These are phyloP conservation scores for Artemia sp. DNA, from an alignment of 2,888 invertebrate species.

Conservation along the genomic window DNA sequence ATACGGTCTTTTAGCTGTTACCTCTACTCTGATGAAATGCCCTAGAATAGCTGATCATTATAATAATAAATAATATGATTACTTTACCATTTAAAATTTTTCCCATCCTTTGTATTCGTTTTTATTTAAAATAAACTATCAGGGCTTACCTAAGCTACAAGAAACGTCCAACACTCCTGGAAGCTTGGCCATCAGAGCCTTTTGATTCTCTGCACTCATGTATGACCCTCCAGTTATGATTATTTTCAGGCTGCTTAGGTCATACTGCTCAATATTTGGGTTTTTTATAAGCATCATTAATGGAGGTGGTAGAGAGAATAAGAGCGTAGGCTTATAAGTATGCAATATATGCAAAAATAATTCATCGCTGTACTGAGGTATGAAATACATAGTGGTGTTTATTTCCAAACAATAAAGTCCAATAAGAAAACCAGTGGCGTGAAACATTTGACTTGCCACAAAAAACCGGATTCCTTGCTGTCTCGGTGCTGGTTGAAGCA, in stretches of 20 bases:
- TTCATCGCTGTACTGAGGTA: neutral
- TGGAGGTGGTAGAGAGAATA: neutral
- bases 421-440: neutral
- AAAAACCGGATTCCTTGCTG: neutral
- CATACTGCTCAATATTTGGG: neutral
- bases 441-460: neutral
- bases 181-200: neutral
- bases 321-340: neutral
- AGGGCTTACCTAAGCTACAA: conserved; percentile 1
- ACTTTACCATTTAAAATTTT: no score
- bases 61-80: no score
- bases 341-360: neutral
- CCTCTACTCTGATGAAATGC: no score
- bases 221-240: conserved; percentile 2
- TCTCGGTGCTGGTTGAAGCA: neutral
- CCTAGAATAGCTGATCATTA: no score
- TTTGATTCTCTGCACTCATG: neutral
- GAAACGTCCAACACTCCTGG: neutral
- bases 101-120: no score
- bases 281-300: neutral
- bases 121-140: no score
- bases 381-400: neutral
- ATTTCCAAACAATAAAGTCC: neutral
- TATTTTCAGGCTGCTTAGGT: neutral
- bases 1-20: no score